Evolutionary conservation across 2,113 vertebrate genomes (phyloP).

Genomic region (Regulus satrapa): DNA sequence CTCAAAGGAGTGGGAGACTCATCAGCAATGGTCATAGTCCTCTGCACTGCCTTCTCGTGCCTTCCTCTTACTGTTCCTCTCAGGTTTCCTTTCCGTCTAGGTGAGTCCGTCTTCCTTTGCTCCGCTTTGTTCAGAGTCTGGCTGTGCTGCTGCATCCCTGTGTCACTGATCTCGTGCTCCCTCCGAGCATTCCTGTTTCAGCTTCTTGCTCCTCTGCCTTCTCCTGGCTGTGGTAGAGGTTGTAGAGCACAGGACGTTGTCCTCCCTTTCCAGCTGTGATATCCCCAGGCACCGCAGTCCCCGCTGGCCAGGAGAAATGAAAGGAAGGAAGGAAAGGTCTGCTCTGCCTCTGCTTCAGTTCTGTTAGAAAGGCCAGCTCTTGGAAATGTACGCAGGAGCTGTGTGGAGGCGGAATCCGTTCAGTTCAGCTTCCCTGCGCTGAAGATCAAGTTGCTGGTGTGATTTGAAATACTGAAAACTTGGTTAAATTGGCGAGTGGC

Average conservation of each 20-base stretch:
- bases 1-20: slow-evolving; percentile 37
- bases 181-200: not conserved
- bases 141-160: not conserved
- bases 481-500: not conserved
- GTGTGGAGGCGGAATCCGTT: not conserved
- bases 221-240: not conserved
- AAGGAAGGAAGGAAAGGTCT: not conserved
- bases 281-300: not conserved
- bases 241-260: not conserved
- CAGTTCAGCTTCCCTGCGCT: not conserved
- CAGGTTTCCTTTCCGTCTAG: slow-evolving; percentile 54
- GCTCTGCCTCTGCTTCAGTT: not conserved
- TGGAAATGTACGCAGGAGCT: not conserved
- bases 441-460: not conserved
- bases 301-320: not conserved
- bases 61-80: slow-evolving; percentile 60
- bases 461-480: not conserved
- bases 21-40: slow-evolving; percentile 39
- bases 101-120: slow-evolving; percentile 58
- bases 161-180: not conserved
- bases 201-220: not conserved
- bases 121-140: not conserved
- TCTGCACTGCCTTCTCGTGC: slow-evolving; percentile 52
- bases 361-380: not conserved
- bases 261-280: not conserved